phyloP scores from a whole-genome alignment of 2,888 invertebrate species.

The Tromatobia lineatoria region DNA sequence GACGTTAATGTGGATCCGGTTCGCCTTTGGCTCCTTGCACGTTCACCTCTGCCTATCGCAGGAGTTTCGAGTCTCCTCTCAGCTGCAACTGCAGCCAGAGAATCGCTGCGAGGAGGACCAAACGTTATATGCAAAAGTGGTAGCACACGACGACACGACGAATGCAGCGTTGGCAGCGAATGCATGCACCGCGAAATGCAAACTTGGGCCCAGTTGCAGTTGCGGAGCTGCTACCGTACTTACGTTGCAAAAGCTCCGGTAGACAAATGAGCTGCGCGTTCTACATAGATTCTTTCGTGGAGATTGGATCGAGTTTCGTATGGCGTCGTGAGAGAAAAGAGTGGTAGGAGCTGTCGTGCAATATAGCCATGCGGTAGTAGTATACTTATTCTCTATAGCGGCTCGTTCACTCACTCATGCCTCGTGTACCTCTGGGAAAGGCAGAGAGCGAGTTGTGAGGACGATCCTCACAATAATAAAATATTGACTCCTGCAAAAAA shows the following conservation, averaged over 20 bases:
- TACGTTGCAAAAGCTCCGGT: conserved; percentile 78
- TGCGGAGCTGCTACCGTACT: conserved; percentile 60
- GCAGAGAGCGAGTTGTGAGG: conserved; percentile 5
- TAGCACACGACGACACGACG: conserved; percentile 70
- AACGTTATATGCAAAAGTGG: conserved; percentile 57
- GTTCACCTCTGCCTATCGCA: not conserved
- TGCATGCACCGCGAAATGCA: conserved; percentile 47
- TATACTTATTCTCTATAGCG: conserved; percentile 56
- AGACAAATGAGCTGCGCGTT: conserved; percentile 85
- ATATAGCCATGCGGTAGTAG: conserved; percentile 56
- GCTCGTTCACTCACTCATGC: conserved; percentile 61
- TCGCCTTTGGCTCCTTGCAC: conserved; percentile 80
- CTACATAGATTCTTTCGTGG: conserved; percentile 83
- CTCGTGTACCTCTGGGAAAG: conserved; percentile 36
- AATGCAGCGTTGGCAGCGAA: conserved; percentile 54
- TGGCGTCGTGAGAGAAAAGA: conserved; percentile 83
- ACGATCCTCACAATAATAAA: conserved; percentile 11
- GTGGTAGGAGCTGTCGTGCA: conserved; percentile 68
- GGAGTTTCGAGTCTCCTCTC: conserved; percentile 44
- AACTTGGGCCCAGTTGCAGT: conserved; percentile 44
- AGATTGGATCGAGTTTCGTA: conserved; percentile 84
- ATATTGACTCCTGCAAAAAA: not conserved
- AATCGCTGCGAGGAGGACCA: not conserved
- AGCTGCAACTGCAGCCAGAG: not conserved
- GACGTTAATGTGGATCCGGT: conserved; percentile 78